Evolutionary conservation across 2,113 vertebrate genomes (phyloP).

Genomic region (Collichthys lucidus): DNA sequence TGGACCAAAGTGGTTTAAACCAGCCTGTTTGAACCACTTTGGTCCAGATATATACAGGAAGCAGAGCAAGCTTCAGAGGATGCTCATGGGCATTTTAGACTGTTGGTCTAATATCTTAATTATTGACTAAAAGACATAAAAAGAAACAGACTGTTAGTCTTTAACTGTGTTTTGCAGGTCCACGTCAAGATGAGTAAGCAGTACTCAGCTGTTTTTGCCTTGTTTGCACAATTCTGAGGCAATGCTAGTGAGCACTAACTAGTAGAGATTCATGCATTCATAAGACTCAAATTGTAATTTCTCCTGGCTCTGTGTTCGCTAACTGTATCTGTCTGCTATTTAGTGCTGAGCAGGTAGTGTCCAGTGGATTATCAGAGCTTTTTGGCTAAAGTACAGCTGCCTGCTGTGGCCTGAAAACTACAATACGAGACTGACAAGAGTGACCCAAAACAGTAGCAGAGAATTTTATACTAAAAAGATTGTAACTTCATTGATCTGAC

Average conservation of each 20-base stretch:
- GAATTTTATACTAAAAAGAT: no score
- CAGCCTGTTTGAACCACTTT: constrained; percentile 49
- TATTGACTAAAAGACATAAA: constrained; percentile 43
- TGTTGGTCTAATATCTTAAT: constrained; percentile 15
- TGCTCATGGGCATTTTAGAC: neutral
- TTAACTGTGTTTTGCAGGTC: constrained; percentile 31
- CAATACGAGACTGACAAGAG: no score
- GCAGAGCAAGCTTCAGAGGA: neutral
- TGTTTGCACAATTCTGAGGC: neutral
- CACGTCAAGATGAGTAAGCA: constrained; percentile 33
- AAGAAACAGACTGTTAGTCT: constrained; percentile 12
- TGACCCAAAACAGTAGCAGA: no score
- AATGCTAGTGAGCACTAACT: neutral
- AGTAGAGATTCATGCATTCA: neutral
- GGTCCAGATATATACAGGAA: constrained; percentile 22
- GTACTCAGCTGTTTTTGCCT: neutral
- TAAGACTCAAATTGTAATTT: no score
- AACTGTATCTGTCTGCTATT: no score
- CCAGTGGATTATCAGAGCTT: no score
- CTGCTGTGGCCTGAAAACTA: no score
- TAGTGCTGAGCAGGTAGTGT: no score
- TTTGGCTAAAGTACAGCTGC: no score
- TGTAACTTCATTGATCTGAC: no score
- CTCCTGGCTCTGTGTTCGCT: no score
- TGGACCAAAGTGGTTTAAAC: neutral